Evolutionary conservation across 1,140 invertebrate species (phyloP).

Genomic region (Drosophila paulistorum): DNA sequence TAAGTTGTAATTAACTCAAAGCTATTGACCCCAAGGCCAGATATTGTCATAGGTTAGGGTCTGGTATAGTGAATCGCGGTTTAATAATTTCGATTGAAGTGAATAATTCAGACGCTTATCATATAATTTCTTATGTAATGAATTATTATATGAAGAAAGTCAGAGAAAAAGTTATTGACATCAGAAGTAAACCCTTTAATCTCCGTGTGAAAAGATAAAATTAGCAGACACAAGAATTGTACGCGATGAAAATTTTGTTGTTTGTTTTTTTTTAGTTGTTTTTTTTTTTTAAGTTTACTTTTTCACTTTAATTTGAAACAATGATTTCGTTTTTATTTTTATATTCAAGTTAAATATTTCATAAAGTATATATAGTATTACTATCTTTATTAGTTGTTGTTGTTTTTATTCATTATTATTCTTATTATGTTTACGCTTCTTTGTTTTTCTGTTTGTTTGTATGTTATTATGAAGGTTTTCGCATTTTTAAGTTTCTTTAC

Average conservation of each 20-base stretch:
- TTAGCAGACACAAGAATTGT: conserved; percentile 59
- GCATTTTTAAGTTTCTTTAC: conserved; percentile 27
- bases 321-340: conserved; percentile 64
- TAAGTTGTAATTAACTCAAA: too few relatives aligned
- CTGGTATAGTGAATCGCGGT: too few relatives aligned
- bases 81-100: too few relatives aligned
- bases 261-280: conserved; percentile 45
- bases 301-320: conserved; percentile 78
- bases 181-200: background rate
- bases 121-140: background rate
- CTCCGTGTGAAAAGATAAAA: conserved; percentile 32
- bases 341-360: conserved; percentile 74
- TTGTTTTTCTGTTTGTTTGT: conserved; percentile 41
- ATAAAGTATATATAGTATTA: conserved; percentile 79
- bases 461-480: conserved; percentile 73
- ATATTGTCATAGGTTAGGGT: too few relatives aligned
- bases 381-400: conserved; percentile 68
- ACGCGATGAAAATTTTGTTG: conserved; percentile 24
- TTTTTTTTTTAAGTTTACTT: conserved; percentile 43
- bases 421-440: conserved; percentile 50
- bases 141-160: background rate
- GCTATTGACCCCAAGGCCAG: too few relatives aligned
- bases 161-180: background rate
- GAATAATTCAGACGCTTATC: too few relatives aligned
- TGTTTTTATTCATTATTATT: conserved; percentile 52